Conservation (phyloP, 2,888 invertebrate species). For the Platynereis dumerilii region DNA sequence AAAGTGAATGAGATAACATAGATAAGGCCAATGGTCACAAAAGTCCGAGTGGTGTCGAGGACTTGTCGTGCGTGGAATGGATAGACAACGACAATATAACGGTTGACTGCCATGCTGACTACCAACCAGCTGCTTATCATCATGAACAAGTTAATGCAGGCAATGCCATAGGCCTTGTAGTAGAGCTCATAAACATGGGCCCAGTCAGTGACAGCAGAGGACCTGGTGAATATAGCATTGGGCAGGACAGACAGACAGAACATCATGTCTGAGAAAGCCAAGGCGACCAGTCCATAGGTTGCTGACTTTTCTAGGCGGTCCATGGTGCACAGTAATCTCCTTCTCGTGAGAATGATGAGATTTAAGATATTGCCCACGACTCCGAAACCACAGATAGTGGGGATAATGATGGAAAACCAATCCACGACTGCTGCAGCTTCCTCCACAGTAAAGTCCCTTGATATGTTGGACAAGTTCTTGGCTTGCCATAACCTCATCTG, state of each 20-base stretch:
- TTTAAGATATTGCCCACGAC: slow-evolving; percentile 81
- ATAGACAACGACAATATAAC: slow-evolving; percentile 78
- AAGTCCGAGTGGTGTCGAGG: slow-evolving; percentile 68
- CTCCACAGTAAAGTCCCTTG: too few species aligned
- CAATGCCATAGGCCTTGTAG: slow-evolving; percentile 50
- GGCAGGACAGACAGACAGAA: slow-evolving; percentile 67
- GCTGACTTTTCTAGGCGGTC: slow-evolving; percentile 80
- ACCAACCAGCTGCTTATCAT: slow-evolving; percentile 79
- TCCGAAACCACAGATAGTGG: slow-evolving; percentile 75
- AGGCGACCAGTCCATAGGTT: slow-evolving; percentile 75
- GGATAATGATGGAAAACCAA: slow-evolving; percentile 67
- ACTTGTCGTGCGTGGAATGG: slow-evolving; percentile 69
- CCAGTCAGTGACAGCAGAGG: slow-evolving; percentile 66
- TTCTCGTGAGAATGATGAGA: slow-evolving; percentile 76
- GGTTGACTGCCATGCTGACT: slow-evolving; percentile 75
- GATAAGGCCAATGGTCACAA: slow-evolving; percentile 71
- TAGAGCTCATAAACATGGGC: slow-evolving; percentile 61
- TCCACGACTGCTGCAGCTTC: background rate
- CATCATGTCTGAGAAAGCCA: slow-evolving; percentile 79
- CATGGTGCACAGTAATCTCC: slow-evolving; percentile 52
- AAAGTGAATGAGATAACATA: slow-evolving; percentile 72
- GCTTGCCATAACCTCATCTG: too few species aligned
- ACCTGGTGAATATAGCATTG: slow-evolving; percentile 60
- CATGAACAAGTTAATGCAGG: slow-evolving; percentile 59
- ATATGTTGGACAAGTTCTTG: too few species aligned